Percentiles rank a stretch among this genome's conserved stretches.
Conservation (phyloP, 1,140 invertebrate genomes). For the Drosophila grimshawi region DNA sequence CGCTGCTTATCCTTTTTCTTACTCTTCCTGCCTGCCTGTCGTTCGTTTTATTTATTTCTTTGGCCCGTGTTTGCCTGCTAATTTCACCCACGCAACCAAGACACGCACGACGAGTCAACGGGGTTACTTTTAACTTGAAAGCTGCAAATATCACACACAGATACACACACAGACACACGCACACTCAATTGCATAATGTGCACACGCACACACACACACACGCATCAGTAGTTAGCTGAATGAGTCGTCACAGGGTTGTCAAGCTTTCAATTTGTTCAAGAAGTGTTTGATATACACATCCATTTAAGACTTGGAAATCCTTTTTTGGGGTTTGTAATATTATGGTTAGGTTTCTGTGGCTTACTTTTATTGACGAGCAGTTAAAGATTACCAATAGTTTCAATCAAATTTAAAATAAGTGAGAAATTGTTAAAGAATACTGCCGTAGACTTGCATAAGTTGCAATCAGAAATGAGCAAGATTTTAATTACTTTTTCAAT, state of each 20-base stretch:
- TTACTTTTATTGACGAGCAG: too few relatives aligned
- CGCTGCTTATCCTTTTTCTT: constrained; percentile 66
- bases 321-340: too few relatives aligned
- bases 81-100: constrained; percentile 59
- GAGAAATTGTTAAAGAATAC: too few relatives aligned
- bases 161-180: background rate
- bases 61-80: constrained; percentile 78
- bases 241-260: constrained; percentile 40
- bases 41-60: constrained; percentile 77
- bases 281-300: too few relatives aligned
- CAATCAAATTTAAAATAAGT: too few relatives aligned
- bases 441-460: too few relatives aligned
- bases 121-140: constrained; percentile 30
- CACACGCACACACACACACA: constrained; percentile 20
- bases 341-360: too few relatives aligned
- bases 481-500: too few relatives aligned
- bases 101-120: constrained; percentile 46
- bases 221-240: constrained; percentile 4
- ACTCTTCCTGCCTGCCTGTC: constrained; percentile 43
- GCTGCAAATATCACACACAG: constrained; percentile 40
- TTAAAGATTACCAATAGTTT: too few relatives aligned
- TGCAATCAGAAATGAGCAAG: too few relatives aligned
- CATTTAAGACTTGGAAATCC: too few relatives aligned
- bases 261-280: background rate
- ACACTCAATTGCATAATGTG: constrained; percentile 54